Conservation (phyloP, 1,140 invertebrate genomes). For the Drosophila littoralis region DNA sequence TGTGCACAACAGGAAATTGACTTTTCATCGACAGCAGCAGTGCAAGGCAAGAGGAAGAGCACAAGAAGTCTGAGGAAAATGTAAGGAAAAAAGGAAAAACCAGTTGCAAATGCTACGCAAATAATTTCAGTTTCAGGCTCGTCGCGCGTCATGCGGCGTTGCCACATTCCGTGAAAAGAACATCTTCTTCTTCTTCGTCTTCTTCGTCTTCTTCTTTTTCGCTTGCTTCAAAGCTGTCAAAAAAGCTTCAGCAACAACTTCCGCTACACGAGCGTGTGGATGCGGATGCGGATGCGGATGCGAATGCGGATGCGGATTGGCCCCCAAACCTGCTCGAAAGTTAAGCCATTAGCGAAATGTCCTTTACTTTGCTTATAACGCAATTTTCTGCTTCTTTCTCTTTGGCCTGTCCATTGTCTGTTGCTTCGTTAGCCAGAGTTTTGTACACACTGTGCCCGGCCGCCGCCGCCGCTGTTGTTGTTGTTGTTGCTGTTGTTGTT, state of each 20-base stretch:
- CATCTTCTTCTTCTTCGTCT: conserved; percentile 25
- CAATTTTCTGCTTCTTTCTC: conserved; percentile 70
- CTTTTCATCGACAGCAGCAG: conserved; percentile 69
- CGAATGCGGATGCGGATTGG: conserved; percentile 12
- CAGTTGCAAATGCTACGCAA: conserved; percentile 62
- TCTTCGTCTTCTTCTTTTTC: conserved; percentile 23
- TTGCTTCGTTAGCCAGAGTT: conserved; percentile 70
- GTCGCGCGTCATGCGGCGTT: conserved; percentile 65
- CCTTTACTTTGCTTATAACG: conserved; percentile 81
- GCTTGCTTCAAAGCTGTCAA: conserved; percentile 63
- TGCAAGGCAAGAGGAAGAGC: background rate
- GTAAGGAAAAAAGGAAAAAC: background rate
- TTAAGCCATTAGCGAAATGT: conserved; percentile 82
- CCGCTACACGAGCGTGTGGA: conserved; percentile 55
- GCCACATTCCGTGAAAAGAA: conserved; percentile 63
- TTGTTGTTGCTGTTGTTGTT: too few relatives aligned
- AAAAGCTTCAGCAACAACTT: conserved; percentile 79
- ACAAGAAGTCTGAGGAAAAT: background rate
- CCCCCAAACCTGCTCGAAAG: conserved; percentile 63
- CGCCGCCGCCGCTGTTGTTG: background rate
- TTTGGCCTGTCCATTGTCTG: conserved; percentile 64
- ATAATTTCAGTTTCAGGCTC: conserved; percentile 66
- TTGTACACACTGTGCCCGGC: conserved; percentile 52
- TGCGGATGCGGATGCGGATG: background rate
- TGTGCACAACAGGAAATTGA: conserved; percentile 77